Evolutionary conservation across 2,113 vertebrate species (phyloP).

Genomic region (Amia ocellicauda): DNA sequence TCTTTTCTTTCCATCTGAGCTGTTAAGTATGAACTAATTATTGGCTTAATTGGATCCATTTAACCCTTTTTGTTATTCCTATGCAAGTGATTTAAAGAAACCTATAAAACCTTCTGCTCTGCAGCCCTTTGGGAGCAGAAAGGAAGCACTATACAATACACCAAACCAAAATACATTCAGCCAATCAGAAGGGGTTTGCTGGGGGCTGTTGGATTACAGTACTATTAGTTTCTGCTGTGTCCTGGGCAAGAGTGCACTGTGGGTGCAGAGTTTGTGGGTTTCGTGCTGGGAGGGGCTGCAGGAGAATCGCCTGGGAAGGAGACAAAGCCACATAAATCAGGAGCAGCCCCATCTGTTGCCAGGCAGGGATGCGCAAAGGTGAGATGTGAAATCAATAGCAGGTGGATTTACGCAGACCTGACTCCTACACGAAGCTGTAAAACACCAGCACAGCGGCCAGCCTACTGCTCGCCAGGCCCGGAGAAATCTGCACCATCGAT

Average conservation of each 20-base stretch:
- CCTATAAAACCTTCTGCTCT: no score
- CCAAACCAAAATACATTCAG: no score
- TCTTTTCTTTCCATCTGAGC: no score
- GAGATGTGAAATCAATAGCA: constrained; percentile 22
- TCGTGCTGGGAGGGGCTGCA: background rate
- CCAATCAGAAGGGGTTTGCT: no score
- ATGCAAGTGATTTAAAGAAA: no score
- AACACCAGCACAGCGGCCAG: background rate
- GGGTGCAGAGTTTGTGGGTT: background rate
- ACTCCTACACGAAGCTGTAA: constrained; percentile 10
- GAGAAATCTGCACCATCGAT: background rate
- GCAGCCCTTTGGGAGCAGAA: no score
- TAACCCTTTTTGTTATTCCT: no score
- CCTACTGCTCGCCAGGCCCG: background rate
- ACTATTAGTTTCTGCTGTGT: no score
- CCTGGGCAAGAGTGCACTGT: background rate
- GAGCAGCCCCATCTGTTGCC: constrained; percentile 3
- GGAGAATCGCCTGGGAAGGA: background rate
- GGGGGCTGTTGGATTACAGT: no score
- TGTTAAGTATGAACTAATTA: no score
- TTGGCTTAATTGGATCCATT: no score
- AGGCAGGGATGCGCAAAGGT: background rate
- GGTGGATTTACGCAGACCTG: constrained; percentile 1
- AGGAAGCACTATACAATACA: no score
- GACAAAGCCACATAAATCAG: background rate